phyloP scores from a whole-genome alignment of 2,113 vertebrate species.

The Naja naja region DNA sequence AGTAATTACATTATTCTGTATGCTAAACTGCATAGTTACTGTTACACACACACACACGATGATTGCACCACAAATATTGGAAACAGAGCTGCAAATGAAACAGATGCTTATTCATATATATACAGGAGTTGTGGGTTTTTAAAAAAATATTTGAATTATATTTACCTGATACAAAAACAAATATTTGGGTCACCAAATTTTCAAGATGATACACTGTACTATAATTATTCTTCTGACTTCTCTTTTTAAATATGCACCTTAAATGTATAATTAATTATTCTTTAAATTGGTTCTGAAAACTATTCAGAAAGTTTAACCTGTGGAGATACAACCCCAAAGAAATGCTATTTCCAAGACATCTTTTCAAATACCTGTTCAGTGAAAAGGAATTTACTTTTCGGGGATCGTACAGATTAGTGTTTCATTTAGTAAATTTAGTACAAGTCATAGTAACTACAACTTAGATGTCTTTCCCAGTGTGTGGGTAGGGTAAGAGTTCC shows the following conservation, averaged over 20 bases:
- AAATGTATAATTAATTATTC: neutral
- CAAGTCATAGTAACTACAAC: neutral
- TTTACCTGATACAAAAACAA: neutral
- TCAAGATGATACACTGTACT: neutral
- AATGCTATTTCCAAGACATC: neutral
- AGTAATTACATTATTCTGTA: slow-evolving; percentile 63
- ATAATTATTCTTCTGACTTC: neutral
- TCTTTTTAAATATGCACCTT: neutral
- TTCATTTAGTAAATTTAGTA: neutral
- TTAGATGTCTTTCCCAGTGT: neutral
- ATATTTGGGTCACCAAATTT: neutral
- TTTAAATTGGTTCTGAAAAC: slow-evolving; percentile 14
- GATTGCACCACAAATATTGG: slow-evolving; percentile 32
- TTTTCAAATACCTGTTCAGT: neutral
- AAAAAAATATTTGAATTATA: neutral
- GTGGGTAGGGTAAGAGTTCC: neutral
- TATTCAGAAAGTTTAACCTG: neutral
- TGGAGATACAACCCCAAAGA: slow-evolving; percentile 1
- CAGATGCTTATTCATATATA: slow-evolving; percentile 27
- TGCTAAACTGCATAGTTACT: slow-evolving; percentile 21
- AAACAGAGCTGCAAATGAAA: slow-evolving; percentile 26
- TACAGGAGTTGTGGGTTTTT: slow-evolving; percentile 21
- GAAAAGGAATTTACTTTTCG: neutral
- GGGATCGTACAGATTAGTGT: neutral
- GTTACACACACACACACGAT: slow-evolving; percentile 15